These are phyloP conservation scores for Tinea trinotella DNA, from an alignment of 2,888 invertebrate genomes.

Conservation along the genomic window DNA sequence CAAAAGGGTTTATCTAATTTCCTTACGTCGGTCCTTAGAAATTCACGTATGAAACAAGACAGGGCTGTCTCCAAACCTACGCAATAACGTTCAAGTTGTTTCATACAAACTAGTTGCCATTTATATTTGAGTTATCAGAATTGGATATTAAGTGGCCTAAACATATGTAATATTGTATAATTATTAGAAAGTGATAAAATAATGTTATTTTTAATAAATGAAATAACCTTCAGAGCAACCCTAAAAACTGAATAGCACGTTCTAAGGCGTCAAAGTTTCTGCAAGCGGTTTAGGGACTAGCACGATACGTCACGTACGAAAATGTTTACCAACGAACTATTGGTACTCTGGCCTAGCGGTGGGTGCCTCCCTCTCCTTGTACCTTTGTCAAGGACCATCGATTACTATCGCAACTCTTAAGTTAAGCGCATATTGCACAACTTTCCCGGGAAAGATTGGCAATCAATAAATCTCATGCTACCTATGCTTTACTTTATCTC, in stretches of 20 bases:
- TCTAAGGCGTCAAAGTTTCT: constrained; percentile 39
- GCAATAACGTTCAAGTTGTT: too few relatives aligned
- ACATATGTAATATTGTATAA: too few relatives aligned
- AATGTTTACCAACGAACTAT: constrained; percentile 49
- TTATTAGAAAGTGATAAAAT: too few relatives aligned
- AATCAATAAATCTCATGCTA: constrained; percentile 45
- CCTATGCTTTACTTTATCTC: constrained; percentile 23
- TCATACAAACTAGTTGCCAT: too few relatives aligned
- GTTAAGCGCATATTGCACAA: constrained; percentile 58
- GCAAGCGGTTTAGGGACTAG: constrained; percentile 37
- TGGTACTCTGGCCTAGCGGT: constrained; percentile 47
- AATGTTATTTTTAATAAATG: too few relatives aligned
- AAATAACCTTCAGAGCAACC: neutral
- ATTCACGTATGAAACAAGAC: constrained; percentile 14
- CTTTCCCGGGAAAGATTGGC: constrained; percentile 31
- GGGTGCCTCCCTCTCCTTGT: constrained; percentile 25
- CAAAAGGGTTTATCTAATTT: constrained; percentile 65
- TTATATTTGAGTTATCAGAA: too few relatives aligned
- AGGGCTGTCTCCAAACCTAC: neutral
- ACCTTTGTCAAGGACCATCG: constrained; percentile 57
- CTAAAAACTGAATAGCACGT: constrained; percentile 21
- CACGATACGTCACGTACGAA: constrained; percentile 51
- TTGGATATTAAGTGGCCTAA: too few relatives aligned
- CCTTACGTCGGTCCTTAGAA: constrained; percentile 33
- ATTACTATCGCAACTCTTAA: constrained; percentile 45